These are phyloP conservation scores for Microtus pennsylvanicus DNA, from an alignment of 2,113 vertebrate species.

Conservation along the genomic window DNA sequence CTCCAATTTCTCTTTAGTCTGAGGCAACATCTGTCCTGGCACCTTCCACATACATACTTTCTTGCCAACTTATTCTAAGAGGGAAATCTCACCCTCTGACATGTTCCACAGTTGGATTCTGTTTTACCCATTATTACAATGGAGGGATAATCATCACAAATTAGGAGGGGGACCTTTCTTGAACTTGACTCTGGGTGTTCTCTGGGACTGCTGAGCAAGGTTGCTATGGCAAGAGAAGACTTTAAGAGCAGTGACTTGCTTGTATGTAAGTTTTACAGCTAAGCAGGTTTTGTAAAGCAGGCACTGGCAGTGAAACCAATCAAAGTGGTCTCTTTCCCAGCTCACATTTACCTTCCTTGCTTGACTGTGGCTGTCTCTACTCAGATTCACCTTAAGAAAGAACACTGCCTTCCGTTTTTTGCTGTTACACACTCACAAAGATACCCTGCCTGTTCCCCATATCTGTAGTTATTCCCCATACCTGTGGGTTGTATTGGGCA, in stretches of 20 bases:
- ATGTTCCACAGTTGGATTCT: neutral
- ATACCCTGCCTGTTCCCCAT: too few relatives aligned
- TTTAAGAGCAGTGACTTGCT: neutral
- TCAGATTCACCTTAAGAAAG: too few relatives aligned
- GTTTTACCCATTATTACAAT: neutral
- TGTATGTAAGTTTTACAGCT: neutral
- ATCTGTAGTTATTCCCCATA: too few relatives aligned
- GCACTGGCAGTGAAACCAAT: neutral
- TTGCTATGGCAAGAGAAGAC: neutral
- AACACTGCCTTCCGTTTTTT: too few relatives aligned
- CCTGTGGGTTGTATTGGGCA: too few relatives aligned
- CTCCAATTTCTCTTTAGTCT: neutral
- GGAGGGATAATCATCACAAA: neutral
- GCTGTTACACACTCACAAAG: too few relatives aligned
- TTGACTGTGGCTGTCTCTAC: neutral
- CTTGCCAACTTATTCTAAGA: neutral
- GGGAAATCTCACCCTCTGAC: neutral
- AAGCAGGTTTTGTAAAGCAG: neutral
- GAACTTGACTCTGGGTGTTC: neutral
- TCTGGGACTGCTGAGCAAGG: neutral
- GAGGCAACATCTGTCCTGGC: neutral
- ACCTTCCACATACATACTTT: neutral
- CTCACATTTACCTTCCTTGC: neutral
- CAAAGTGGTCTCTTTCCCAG: neutral
- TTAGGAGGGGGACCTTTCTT: neutral